Base-by-base conservation (phyloP, 2,113 vertebrate species). In the Bubo bubo region DNA sequence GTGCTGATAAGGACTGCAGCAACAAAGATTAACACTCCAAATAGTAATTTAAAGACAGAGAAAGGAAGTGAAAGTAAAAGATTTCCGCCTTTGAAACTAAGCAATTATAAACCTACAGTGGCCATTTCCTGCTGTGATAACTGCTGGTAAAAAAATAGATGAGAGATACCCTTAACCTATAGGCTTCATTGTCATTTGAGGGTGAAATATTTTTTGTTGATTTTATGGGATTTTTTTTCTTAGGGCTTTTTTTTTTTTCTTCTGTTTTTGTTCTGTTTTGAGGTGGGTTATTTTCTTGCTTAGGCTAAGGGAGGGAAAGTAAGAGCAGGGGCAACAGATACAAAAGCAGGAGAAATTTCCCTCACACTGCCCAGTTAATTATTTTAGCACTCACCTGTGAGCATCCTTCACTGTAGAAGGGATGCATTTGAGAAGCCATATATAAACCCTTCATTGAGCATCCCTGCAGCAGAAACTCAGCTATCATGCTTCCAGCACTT, bases 401-500 rank as follows among this genome's bases (percentile, higher is more conserved):
- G 66, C 74, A 90, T 20, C 53, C 59, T 89, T 90, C 34, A 23
- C 34, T 95, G 80, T 63, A 60, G 82, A 91, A 79, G 94, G 60
- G 70, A 94, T 91, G 70, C 85, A 93, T 90, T 95, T 90, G 49
- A 94, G 79, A 96, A 97, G 70, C 37, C 53, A 27, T 86, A 15
- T 86, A 90, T 63, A 97, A 96, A 97, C 5, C 13, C 30, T 84
- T 92, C 79, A 52, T 63, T 8, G 7, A 96, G 79, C 37, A 1
- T n/a, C 56, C 93, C 52, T 53, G 34, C 79, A 94, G 88, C 80
- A 84, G 58, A 92, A 45, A 93, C 68, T 95, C 14, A 10, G 80
- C 95, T 97, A 93, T 96, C 87, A 93, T 80, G 37, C 77, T 97
- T 76, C 82, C 88, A 96, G 89, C 75, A 90, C 79, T 96, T 87